Percentiles rank a stretch among this genome's conserved stretches.
These are phyloP conservation scores for Pterocles burchelli DNA, from an alignment of 2,113 vertebrate genomes.

Conservation along the genomic window DNA sequence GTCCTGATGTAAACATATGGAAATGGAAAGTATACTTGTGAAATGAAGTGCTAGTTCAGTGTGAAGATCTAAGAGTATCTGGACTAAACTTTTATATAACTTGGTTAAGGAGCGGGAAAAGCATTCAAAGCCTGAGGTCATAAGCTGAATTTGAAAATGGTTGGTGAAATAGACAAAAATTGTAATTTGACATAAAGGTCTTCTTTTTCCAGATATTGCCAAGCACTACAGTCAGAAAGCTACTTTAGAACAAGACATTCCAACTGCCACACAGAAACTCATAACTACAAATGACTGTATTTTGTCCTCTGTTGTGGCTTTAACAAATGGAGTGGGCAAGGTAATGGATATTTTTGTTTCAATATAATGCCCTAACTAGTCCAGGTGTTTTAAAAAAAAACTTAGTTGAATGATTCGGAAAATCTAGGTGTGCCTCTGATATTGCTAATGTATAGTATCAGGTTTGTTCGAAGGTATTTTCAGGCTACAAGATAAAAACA, in stretches of 20 bases:
- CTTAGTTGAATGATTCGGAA: neutral
- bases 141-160: neutral
- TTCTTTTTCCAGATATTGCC: constrained; percentile 83
- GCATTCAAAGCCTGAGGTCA: neutral
- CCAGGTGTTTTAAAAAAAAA: neutral
- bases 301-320: constrained; percentile 87
- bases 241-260: constrained; percentile 88
- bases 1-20: neutral
- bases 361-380: neutral
- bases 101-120: neutral
- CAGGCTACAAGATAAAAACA: neutral
- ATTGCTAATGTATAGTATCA: neutral
- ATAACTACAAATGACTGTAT: constrained; percentile 94
- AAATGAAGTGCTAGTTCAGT: neutral
- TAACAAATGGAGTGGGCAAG: constrained; percentile 90
- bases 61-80: neutral
- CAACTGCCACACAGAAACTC: constrained; percentile 93
- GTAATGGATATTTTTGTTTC: constrained; percentile 67
- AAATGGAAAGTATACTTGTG: neutral
- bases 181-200: neutral
- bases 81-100: neutral
- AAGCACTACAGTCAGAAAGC: constrained; percentile 96
- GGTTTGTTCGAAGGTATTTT: neutral
- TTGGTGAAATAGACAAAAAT: neutral
- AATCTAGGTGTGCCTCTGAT: neutral